Base-by-base conservation (phyloP, 2,113 vertebrate genomes). In the Catharus minimus region DNA sequence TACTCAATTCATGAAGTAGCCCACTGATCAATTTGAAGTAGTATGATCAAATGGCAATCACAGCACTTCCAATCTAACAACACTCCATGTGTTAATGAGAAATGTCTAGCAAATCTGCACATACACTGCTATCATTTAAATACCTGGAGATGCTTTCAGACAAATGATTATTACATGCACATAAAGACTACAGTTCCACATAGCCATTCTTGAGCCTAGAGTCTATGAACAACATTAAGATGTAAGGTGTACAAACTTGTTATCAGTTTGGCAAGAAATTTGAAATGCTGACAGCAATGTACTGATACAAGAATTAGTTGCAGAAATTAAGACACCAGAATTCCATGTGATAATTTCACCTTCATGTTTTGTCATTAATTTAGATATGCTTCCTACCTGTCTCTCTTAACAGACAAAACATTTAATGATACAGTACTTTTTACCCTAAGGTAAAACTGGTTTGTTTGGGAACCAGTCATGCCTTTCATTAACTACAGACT, bases 121-220 rank as follows among this genome's bases (percentile, higher is more conserved):
- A 64, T 50, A 36, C 56, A 74, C 20, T 11, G 3, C 23, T 66
- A 39, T 26, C 9, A 60, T 11, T 52, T 52, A 66, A 88, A 74
- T 5, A 58, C 30, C 26, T 62, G 67, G 56, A 93, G 65, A 58
- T 58, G 68, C 74, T 77, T 83, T 57, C 47, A 92, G 36, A 68
- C 66, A 72, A 87, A 73, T 1, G 2, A 38, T 30, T 77, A 8
- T 26, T 61, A 36, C 18, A 15, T 1, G 36, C 18, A 50, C 27
- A 49, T 3, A 6, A 38, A n/a, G 33, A 16, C 32, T 3, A 27
- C 38, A 26, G 43, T 15, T 73, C 72, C 21, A 26, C 0, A 0
- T 13, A 76, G 71, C 26, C 3, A 0, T 15, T 55, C 46, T 11
- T 5, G 1, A 43, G 30, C 15, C 72, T 11, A 7, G 17, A 22